Evolutionary conservation across 2,797 vertebrate genomes (phyloP), one percentile per base, ranked within the genome.

Genomic region (Esox lucius): DNA sequence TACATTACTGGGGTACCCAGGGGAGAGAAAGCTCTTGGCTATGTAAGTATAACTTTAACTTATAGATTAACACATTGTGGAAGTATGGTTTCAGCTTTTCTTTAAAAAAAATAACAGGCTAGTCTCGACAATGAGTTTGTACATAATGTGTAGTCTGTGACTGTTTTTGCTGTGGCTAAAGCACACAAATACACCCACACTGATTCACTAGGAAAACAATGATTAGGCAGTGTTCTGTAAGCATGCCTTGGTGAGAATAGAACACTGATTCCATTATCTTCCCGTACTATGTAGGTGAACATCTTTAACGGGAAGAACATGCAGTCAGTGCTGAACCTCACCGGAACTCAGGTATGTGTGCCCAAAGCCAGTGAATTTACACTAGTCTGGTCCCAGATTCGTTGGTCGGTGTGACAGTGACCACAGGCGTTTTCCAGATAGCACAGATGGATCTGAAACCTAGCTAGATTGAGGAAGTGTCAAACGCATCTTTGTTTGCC

Each of bases 1-100:
- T 99, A 96, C 66, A 93, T 97, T 46, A 97, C 97, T 0, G 98
- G 98, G 68, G 96, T 99, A 1, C 97, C 98, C 16, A 93, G 97
- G 79, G 98, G 97, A 69, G 94, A 96, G 0, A 96, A 95, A 73
- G 97, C 98, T 0, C 90, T 97, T 75, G 98, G 98, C 79, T 98
- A 99, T 88, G 98, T 99, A 93, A 88, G 95, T 87, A 73, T 75
- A 24, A 22, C 46, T n/a, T 65, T 12, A 33, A 48, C 13, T 15
- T 16, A n/a, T 35, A 39, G 48, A 28, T 35, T 62, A 39, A 56
- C 5, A 19, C 51, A 9, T 6, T 53, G 17, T 19, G 19, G 4
- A 53, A 19, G 6, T 9, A n/a, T 19, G 3, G 35, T 7, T 11
- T 22, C 56, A 8, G 17, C 53, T n/a, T 56, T 56, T 8, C 8